A percentile compares a stretch with the other conserved stretches of the same genome.
Conservation (phyloP, 2,888 invertebrate genomes). For the Endomychus coccineus region DNA sequence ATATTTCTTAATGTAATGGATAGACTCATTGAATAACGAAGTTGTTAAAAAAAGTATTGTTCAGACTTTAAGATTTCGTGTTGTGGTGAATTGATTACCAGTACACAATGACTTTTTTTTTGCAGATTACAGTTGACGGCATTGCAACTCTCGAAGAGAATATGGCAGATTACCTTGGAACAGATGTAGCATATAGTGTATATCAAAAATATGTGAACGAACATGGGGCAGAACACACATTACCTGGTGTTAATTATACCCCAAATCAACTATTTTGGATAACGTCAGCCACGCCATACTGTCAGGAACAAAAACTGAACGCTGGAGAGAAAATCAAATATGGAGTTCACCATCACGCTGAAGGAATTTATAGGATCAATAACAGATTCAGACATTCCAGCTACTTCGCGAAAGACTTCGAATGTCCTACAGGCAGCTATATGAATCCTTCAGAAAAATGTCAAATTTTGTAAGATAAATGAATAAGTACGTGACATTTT, state of each 20-base stretch:
- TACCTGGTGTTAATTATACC: slow-evolving; percentile 21
- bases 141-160: slow-evolving; percentile 76
- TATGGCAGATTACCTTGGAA: slow-evolving; percentile 87
- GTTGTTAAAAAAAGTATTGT: too few relatives aligned
- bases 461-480: slow-evolving; percentile 9
- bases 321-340: slow-evolving; percentile 2
- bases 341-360: too few relatives aligned
- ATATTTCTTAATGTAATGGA: too few relatives aligned
- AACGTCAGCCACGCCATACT: slow-evolving; percentile 48
- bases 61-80: too few relatives aligned
- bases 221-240: slow-evolving; percentile 11
- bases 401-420: slow-evolving; percentile 50
- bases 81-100: too few relatives aligned
- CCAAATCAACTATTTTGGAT: slow-evolving; percentile 46
- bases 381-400: slow-evolving; percentile 50
- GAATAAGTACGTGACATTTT: too few relatives aligned
- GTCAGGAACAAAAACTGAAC: slow-evolving; percentile 44
- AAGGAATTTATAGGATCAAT: slow-evolving; percentile 44
- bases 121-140: slow-evolving; percentile 38
- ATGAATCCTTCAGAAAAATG: slow-evolving; percentile 50
- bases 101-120: too few relatives aligned
- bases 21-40: too few relatives aligned
- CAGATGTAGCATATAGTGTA: slow-evolving; percentile 65
- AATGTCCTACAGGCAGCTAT: slow-evolving; percentile 45
- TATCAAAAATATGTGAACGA: slow-evolving; percentile 16